Base-by-base conservation (phyloP, 2,113 vertebrate genomes). In the Pachyramphus minor region DNA sequence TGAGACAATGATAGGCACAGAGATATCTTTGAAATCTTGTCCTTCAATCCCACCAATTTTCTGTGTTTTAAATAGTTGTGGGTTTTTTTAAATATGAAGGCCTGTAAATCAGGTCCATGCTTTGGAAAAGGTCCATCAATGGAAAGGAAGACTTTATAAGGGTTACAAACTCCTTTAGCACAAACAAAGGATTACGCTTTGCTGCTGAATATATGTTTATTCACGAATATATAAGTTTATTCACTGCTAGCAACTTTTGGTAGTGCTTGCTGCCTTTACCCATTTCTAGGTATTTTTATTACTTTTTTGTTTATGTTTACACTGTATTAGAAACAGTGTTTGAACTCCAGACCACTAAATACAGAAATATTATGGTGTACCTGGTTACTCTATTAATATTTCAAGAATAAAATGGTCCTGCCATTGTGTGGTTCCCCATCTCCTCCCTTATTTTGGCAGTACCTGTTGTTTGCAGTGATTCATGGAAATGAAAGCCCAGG, bases 401-500 rank as follows among this genome's bases (percentile, higher is more conserved):
- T 35, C 62, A 52, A 41, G 47, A 82, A 75, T 64, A 76, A 90
- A 88, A 56, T 9, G 23, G 8, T 84, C 30, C 49, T 77, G 31
- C 22, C 0, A 0, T 56, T 30, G 8, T 22, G 7, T 28, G 17
- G 37, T 45, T 80, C 15, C 6, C 11, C 24, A 37, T 22, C 56
- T 85, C 44, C 25, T 84, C 74, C 41, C 88, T 75, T 49, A 25
- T 42, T 95, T 83, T 62, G 37, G n/a, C 50, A 44, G 37, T 33
- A 37, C 9, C 41, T 52, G 35, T 56, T 52, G 16, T 19, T 87
- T 78, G 39, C 33, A 85, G 33, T 6, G 8, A 62, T 27, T 62
- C 28, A 35, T 10, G 13, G 16, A 79, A 56, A 10, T 45, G 45
- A 89, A 83, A 89, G 35, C 5, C 8, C 15, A n/a, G 18, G 2